Conservation (phyloP, 2,888 invertebrate genomes). For the Drosophila kambysellisi region DNA sequence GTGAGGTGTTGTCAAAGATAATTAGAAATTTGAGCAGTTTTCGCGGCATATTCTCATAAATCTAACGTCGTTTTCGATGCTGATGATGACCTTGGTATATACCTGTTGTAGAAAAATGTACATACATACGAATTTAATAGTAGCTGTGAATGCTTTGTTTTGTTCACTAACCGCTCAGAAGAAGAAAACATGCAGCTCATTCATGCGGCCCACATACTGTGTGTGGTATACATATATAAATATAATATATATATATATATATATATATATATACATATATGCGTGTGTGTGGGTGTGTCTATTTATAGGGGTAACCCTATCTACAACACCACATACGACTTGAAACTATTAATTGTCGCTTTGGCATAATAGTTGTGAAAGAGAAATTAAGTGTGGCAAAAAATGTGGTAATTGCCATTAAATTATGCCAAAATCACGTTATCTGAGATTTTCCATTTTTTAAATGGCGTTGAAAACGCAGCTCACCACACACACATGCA, state of each 20-base stretch:
- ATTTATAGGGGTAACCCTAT: not conserved
- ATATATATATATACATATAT: not conserved
- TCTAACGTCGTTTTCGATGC: not conserved
- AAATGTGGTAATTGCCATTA: constrained; percentile 44
- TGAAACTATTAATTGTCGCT: not conserved
- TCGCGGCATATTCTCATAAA: constrained; percentile 88
- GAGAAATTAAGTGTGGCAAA: constrained; percentile 27
- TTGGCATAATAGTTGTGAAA: not conserved
- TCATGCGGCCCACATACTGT: constrained; percentile 8
- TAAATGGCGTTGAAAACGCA: constrained; percentile 33
- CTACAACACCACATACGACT: not conserved
- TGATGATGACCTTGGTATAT: constrained; percentile 21
- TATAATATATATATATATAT: not conserved
- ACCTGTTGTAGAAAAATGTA: constrained; percentile 11
- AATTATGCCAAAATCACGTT: constrained; percentile 39
- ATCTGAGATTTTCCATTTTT: constrained; percentile 55
- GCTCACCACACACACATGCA: constrained; percentile 6
- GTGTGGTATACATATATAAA: not conserved
- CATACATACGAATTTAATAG: constrained; percentile 1
- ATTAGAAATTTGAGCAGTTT: constrained; percentile 97
- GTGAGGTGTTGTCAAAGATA: constrained; percentile 96
- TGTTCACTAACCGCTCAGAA: not conserved
- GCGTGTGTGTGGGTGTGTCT: not conserved
- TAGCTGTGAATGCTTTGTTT: not conserved
- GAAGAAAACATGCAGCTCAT: not conserved